Evolutionary conservation across 2,797 vertebrate species (phyloP).

Genomic region (Darevskia mixta): DNA sequence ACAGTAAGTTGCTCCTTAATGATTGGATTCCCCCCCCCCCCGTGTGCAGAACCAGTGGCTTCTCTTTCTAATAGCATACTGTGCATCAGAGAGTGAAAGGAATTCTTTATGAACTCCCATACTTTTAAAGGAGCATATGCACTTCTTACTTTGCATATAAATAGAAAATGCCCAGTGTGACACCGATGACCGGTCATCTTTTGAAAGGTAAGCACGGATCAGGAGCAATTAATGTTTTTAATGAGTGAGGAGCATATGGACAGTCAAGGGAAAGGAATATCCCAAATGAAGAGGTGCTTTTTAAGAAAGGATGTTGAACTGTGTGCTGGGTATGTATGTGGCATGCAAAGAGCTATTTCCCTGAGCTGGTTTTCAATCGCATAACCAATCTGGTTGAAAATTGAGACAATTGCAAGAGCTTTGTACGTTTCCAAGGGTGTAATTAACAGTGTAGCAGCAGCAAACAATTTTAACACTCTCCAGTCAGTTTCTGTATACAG

Average conservation of each 20-base stretch:
- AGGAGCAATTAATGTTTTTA: background rate
- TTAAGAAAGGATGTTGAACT: background rate
- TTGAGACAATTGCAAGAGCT: background rate
- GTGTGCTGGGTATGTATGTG: background rate
- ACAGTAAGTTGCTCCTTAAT: conserved; percentile 1
- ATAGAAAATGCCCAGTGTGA: background rate
- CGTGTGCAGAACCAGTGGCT: background rate
- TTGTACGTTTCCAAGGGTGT: background rate
- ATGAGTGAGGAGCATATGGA: background rate
- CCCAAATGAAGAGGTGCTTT: too few relatives aligned
- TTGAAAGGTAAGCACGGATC: conserved; percentile 3
- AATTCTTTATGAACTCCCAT: background rate
- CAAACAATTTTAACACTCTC: too few relatives aligned
- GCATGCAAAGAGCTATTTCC: too few relatives aligned
- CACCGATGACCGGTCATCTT: background rate
- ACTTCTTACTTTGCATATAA: conserved; percentile 22
- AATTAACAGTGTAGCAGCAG: background rate
- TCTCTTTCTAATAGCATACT: background rate
- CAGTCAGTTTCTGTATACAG: background rate
- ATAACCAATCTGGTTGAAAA: background rate
- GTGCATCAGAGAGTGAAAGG: background rate
- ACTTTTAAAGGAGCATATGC: background rate
- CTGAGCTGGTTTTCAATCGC: background rate
- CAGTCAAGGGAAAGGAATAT: background rate
- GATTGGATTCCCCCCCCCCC: background rate